phyloP scores from a whole-genome alignment of 2,797 vertebrate species.

The Huso huso region DNA sequence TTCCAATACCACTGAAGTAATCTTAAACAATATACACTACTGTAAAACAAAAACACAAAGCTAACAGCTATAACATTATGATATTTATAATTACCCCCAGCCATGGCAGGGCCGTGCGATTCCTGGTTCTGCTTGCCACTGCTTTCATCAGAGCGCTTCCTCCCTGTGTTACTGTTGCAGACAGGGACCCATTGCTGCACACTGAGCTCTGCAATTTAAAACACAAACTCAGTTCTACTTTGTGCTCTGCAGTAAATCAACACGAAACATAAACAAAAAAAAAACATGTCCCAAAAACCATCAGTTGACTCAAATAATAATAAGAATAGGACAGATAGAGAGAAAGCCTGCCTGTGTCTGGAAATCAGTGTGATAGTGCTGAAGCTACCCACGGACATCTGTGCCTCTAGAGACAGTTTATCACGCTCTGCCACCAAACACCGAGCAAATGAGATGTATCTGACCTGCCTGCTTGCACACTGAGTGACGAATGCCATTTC shows the following conservation, averaged over 20 bases:
- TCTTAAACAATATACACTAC: too few species aligned
- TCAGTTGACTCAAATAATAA: background rate
- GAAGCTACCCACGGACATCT: slow-evolving; percentile 13
- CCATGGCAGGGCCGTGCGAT: slow-evolving; percentile 63
- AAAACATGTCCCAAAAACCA: background rate
- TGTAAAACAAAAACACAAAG: too few species aligned
- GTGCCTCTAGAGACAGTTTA: slow-evolving; percentile 16
- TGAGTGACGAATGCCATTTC: slow-evolving; percentile 22
- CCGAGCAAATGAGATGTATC: slow-evolving; percentile 15
- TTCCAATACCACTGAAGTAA: too few species aligned
- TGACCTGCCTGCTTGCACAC: slow-evolving; percentile 7
- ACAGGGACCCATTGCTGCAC: slow-evolving; percentile 35
- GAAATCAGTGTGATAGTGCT: background rate
- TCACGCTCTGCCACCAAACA: background rate
- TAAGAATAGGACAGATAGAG: background rate
- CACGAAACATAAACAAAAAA: background rate
- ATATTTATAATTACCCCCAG: slow-evolving; percentile 63
- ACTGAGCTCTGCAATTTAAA: slow-evolving; percentile 45
- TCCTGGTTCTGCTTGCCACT: slow-evolving; percentile 40
- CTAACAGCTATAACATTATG: too few species aligned
- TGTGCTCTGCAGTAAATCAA: background rate
- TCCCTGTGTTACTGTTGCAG: slow-evolving; percentile 44
- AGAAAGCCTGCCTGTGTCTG: background rate
- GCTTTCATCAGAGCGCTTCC: slow-evolving; percentile 56
- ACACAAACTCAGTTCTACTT: slow-evolving; percentile 13